Percentiles rank a stretch among this genome's conserved stretches.
phyloP scores from a whole-genome alignment of 53 echinoderm and acorn worm genomes.

The Glandiceps talaboti region DNA sequence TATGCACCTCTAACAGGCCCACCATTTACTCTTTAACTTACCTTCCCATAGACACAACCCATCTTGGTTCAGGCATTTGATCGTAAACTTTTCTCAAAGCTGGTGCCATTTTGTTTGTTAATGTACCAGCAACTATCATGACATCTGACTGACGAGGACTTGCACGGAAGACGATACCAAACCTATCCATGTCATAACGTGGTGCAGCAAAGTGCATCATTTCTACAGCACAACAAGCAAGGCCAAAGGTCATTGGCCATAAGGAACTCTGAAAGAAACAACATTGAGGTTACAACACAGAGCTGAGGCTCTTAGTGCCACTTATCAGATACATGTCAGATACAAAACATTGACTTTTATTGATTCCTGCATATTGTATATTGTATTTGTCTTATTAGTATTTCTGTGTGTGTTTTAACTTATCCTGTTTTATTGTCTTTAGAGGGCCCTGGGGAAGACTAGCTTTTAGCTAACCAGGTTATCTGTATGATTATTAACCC shows the following conservation, averaged over 20 bases:
- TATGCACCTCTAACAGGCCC: no score
- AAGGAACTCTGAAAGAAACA: constrained; percentile 60
- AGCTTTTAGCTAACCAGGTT: no score
- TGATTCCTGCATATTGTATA: no score
- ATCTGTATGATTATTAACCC: no score
- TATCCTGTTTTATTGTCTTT: no score
- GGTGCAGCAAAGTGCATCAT: constrained; percentile 99
- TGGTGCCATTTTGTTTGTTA: constrained; percentile 98
- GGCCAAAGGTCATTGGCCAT: constrained; percentile 92
- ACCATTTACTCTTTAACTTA: no score
- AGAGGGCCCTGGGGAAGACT: no score
- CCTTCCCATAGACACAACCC: constrained; percentile 99
- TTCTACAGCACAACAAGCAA: constrained; percentile 96
- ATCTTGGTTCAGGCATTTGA: constrained; percentile 99
- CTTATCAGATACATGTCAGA: no score
- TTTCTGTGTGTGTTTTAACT: no score
- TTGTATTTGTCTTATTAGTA: no score
- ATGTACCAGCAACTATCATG: constrained; percentile 93
- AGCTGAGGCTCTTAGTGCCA: no score
- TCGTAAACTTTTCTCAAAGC: constrained; percentile 95
- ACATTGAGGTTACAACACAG: background rate
- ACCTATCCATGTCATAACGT: constrained; percentile 95
- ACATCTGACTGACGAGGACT: constrained; percentile 85
- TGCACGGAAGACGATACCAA: constrained; percentile 93
- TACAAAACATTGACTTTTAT: no score